Evolutionary conservation across 2,113 vertebrate species (phyloP).

Genomic region (Sylvilagus bachmani): DNA sequence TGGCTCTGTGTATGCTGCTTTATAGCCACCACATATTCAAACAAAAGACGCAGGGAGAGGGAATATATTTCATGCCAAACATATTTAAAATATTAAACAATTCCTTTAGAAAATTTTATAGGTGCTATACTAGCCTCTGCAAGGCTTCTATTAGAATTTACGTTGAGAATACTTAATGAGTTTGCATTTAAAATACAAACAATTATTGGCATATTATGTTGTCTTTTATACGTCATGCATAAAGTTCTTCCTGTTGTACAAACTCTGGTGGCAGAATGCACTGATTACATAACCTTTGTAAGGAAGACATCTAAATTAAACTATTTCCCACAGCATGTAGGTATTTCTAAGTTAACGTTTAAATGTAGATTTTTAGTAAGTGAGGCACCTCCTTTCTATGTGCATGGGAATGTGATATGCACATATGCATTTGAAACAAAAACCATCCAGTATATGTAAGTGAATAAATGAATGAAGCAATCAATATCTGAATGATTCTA

Average conservation of each 20-base stretch:
- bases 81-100: conserved; percentile 13
- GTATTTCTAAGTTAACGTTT: conserved; percentile 59
- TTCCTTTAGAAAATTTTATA: conserved; percentile 1
- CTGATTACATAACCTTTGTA: neutral
- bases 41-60: neutral
- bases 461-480: neutral
- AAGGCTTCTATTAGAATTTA: conserved; percentile 27
- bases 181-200: conserved; percentile 46
- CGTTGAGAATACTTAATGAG: conserved; percentile 61
- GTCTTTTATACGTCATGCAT: conserved; percentile 34
- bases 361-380: conserved; percentile 50
- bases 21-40: neutral
- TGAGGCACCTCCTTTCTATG: neutral
- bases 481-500: neutral
- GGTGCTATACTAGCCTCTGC: neutral
- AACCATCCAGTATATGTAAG: neutral
- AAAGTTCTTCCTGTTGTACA: conserved; percentile 17
- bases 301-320: conserved; percentile 50
- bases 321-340: neutral
- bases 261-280: neutral
- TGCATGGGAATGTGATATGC: neutral
- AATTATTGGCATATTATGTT: conserved; percentile 60
- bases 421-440: neutral
- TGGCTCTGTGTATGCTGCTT: fast-evolving
- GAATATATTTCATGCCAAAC: neutral